Conservation (phyloP, 2,113 vertebrate genomes). For the Monarcha castaneiventris region DNA sequence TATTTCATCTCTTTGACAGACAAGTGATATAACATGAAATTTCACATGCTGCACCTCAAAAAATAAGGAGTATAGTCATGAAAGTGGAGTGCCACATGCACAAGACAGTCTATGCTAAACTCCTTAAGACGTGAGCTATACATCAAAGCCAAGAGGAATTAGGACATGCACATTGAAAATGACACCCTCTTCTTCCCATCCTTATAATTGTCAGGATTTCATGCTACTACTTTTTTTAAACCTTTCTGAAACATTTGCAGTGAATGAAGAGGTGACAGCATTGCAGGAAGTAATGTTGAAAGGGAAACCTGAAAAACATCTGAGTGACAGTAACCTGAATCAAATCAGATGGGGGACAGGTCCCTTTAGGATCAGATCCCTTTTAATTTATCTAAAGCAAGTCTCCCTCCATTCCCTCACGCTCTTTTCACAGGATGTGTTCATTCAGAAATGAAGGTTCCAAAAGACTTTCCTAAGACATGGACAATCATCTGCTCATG, state of each 20-base stretch:
- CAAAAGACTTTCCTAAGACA: not conserved
- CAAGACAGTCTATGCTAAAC: not conserved
- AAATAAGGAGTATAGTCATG: not conserved
- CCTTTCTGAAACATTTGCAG: not conserved
- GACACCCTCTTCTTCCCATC: not conserved
- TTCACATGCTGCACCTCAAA: not conserved
- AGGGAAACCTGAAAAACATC: not conserved
- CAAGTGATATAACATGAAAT: not conserved
- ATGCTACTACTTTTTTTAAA: not conserved
- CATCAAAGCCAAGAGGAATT: constrained; percentile 48
- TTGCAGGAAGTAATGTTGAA: constrained; percentile 3
- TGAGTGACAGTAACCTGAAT: constrained; percentile 38
- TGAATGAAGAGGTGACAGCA: constrained; percentile 29
- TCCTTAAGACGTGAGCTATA: not conserved
- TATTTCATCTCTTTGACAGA: not conserved
- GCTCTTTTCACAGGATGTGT: not conserved
- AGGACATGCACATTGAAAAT: not conserved
- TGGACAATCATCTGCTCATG: not conserved
- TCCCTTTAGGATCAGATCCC: constrained; percentile 2
- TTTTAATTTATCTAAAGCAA: constrained; percentile 23
- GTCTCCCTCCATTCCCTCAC: not conserved
- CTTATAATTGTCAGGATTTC: not conserved
- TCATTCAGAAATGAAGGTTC: not conserved
- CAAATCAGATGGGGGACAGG: not conserved
- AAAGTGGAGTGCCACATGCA: not conserved